Base-by-base conservation (phyloP, 2,113 vertebrate genomes). In the Synchiropus splendidus region DNA sequence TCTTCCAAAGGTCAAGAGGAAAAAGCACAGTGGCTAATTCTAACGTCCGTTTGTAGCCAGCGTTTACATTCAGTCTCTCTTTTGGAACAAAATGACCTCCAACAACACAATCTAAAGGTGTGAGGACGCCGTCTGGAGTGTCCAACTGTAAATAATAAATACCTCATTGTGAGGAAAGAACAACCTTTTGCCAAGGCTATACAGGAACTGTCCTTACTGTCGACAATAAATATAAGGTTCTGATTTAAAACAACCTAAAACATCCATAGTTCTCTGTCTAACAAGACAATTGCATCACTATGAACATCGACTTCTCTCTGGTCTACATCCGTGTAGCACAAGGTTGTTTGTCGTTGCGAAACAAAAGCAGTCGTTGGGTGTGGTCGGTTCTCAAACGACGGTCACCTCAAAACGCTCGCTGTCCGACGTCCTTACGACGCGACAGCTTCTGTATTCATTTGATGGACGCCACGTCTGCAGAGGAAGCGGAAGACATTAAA, bases 121-220 rank as follows among this genome's bases (percentile, higher is more conserved):
- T 56, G 17, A 46, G 54, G 8, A 80, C 72, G 70, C 65, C 68
- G 43, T 30, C 41, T 58, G 39, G 48, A 61, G 60, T 68, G 75
- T 81, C 67, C 31, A 13, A 64, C 49, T 77, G 62, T 71, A 72
- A 61, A 75, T 74, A 77, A 79, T 80, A 83, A 74, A 72, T 72
- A 68, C 79, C 83, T 85, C 81, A 85, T 67, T 85, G 78, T 85
- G 79, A 86, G 82, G 84, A 74, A 81, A 75, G 45, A 74, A 57
- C 45, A 62, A 57, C 74, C 73, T 81, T 27, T 77, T 75, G 63
- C 59, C 59, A 81, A 79, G 75, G 62, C 15, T 66, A 45, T 58
- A 74, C 53, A 79, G 67, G 74, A 67, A 67, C 68, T 57, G 49
- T 67, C 65, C 54, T 74, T 79, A 72, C 49, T 45, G 34, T 61